These are phyloP conservation scores for Okapia johnstoni DNA, from an alignment of 2,113 vertebrate genomes.

Conservation along the genomic window DNA sequence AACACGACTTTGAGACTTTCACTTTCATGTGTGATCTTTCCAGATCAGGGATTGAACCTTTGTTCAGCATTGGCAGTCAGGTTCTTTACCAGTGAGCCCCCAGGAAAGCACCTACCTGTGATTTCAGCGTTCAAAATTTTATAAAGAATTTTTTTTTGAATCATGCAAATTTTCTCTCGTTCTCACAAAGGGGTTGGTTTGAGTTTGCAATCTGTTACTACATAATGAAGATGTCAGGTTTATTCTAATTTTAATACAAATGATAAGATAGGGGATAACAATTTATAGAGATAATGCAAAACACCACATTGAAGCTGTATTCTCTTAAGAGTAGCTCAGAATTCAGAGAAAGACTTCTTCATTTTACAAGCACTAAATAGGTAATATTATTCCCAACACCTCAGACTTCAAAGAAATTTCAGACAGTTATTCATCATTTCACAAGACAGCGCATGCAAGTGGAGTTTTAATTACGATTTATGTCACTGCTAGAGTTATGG, in stretches of 20 bases:
- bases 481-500: not conserved
- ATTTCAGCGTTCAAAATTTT: not conserved
- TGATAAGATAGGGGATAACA: not conserved
- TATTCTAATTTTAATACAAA: not conserved
- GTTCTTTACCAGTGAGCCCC: not conserved
- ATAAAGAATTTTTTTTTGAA: not conserved
- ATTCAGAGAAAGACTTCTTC: not conserved
- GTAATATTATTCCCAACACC: not conserved
- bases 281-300: not conserved
- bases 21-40: not conserved
- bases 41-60: not conserved
- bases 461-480: constrained; percentile 2
- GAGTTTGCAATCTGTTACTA: not conserved
- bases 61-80: not conserved
- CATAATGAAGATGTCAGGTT: not conserved
- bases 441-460: not conserved
- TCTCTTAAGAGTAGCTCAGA: not conserved
- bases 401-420: not conserved
- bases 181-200: not conserved
- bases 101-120: not conserved
- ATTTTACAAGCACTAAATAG: not conserved
- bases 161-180: not conserved
- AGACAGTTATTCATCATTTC: not conserved
- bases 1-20: not conserved
- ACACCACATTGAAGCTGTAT: not conserved